Percentiles rank a stretch among this genome's conserved stretches.
Conservation (phyloP, 1,140 invertebrate genomes). For the Stratiolaelaps scimitus region DNA sequence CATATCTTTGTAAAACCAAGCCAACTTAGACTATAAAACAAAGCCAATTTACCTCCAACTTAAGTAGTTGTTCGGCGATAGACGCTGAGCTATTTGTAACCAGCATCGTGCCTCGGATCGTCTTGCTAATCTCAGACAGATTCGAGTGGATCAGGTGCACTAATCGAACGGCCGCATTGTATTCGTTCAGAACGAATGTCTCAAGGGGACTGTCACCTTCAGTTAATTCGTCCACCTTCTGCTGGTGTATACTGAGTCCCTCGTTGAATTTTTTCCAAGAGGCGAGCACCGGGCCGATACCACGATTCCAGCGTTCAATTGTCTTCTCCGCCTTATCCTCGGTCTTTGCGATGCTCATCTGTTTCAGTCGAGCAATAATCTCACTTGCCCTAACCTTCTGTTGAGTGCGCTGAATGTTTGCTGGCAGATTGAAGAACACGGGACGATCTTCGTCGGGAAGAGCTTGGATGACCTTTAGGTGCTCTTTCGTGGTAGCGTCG, state of each 20-base stretch:
- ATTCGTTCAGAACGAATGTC: slow-evolving; percentile 48
- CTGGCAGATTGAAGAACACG: slow-evolving; percentile 60
- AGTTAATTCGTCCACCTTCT: slow-evolving; percentile 38
- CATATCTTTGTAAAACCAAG: too few species aligned
- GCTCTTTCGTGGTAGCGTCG: slow-evolving; percentile 46
- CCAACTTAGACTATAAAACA: too few species aligned
- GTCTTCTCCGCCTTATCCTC: slow-evolving; percentile 39
- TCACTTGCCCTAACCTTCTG: slow-evolving; percentile 54
- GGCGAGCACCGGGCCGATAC: slow-evolving; percentile 54
- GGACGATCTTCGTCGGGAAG: slow-evolving; percentile 56
- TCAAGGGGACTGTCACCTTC: slow-evolving; percentile 43
- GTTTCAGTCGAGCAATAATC: slow-evolving; percentile 54
- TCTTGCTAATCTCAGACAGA: slow-evolving; percentile 51
- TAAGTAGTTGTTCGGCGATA: slow-evolving; percentile 48
- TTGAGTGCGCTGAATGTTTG: slow-evolving; percentile 64
- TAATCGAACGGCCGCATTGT: slow-evolving; percentile 44
- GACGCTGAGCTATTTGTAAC: slow-evolving; percentile 46
- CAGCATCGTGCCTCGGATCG: slow-evolving; percentile 48
- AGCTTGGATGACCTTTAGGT: slow-evolving; percentile 48
- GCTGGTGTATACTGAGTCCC: slow-evolving; percentile 41
- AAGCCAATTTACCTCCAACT: slow-evolving; percentile 46
- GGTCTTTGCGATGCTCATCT: slow-evolving; percentile 36
- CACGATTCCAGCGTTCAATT: slow-evolving; percentile 46
- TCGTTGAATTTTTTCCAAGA: slow-evolving; percentile 63
- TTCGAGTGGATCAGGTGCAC: slow-evolving; percentile 47